These are phyloP conservation scores for Catostomus latipinnis DNA, from an alignment of 2,797 vertebrate species.

Conservation along the genomic window DNA sequence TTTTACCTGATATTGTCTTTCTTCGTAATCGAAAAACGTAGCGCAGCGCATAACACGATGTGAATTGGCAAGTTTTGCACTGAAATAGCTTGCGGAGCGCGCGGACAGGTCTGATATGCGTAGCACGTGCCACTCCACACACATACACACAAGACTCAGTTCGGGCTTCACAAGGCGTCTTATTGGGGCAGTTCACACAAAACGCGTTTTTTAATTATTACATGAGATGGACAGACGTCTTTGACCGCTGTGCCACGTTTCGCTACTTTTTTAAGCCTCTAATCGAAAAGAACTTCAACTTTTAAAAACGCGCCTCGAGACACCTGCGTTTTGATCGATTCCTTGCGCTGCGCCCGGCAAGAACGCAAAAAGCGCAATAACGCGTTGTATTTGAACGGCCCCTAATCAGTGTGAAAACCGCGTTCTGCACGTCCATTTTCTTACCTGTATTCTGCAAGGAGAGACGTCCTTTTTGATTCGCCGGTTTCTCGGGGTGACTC, in stretches of 20 bases:
- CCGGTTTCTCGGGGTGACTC: constrained; percentile 82
- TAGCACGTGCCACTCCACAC: constrained; percentile 71
- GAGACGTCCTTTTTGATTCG: constrained; percentile 91
- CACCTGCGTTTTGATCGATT: too few relatives aligned
- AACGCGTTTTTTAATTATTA: too few relatives aligned
- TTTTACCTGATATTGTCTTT: constrained; percentile 77
- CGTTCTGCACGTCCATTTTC: constrained; percentile 38
- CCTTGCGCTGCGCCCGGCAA: too few relatives aligned
- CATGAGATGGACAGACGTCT: too few relatives aligned
- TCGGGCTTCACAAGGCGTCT: not conserved
- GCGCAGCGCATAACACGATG: constrained; percentile 37
- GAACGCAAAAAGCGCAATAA: too few relatives aligned
- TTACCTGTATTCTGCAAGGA: constrained; percentile 97
- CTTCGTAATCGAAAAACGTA: constrained; percentile 64
- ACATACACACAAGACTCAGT: constrained; percentile 23
- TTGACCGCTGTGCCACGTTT: too few relatives aligned
- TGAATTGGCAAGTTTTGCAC: constrained; percentile 48
- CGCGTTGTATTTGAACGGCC: too few relatives aligned
- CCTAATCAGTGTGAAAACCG: constrained; percentile 6
- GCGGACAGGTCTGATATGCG: constrained; percentile 59
- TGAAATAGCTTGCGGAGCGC: not conserved
- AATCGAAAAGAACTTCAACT: too few relatives aligned
- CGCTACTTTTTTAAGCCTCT: too few relatives aligned
- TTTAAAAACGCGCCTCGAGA: too few relatives aligned
- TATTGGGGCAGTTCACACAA: too few relatives aligned